Percentiles rank a stretch among this genome's conserved stretches.
phyloP scores from a whole-genome alignment of 2,888 invertebrate genomes.

The Elysia crispata region DNA sequence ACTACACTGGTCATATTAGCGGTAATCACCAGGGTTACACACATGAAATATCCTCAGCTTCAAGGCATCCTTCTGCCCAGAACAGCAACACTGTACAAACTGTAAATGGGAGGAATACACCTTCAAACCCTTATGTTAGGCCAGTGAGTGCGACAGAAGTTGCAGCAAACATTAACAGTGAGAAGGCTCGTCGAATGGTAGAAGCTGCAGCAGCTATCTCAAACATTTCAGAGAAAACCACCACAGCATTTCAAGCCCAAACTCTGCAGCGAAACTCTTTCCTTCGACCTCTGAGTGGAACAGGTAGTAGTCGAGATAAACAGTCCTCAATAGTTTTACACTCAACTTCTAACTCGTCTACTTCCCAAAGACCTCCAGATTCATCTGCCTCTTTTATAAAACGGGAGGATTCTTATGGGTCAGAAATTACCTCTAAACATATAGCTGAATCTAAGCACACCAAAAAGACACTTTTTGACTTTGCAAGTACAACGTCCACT shows the following conservation, averaged over 20 bases:
- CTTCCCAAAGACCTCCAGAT: not conserved
- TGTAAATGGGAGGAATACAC: not conserved
- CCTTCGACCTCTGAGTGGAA: slow-evolving; percentile 44
- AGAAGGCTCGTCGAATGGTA: slow-evolving; percentile 24
- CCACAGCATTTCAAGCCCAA: not conserved
- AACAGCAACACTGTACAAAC: not conserved
- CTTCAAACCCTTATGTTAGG: slow-evolving; percentile 64
- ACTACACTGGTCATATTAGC: slow-evolving; percentile 19
- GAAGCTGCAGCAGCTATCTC: slow-evolving; percentile 24
- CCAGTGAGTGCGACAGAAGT: slow-evolving; percentile 74
- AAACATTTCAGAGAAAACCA: slow-evolving; percentile 26
- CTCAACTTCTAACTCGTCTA: not conserved
- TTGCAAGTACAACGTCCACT: slow-evolving; percentile 19
- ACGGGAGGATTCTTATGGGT: slow-evolving; percentile 27
- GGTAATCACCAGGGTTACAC: not conserved
- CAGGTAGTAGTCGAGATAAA: slow-evolving; percentile 2
- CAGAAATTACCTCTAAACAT: slow-evolving; percentile 19
- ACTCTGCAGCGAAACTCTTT: slow-evolving; percentile 46
- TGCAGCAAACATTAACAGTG: slow-evolving; percentile 30
- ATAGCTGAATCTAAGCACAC: not conserved
- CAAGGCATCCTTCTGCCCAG: not conserved
- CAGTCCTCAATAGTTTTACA: slow-evolving; percentile 21
- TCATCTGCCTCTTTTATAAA: not conserved
- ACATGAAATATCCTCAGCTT: not conserved
- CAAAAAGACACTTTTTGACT: not conserved